Evolutionary conservation across 2,797 vertebrate species (phyloP), one percentile per base, ranked within the genome.

Genomic region (Helarctos malayanus): DNA sequence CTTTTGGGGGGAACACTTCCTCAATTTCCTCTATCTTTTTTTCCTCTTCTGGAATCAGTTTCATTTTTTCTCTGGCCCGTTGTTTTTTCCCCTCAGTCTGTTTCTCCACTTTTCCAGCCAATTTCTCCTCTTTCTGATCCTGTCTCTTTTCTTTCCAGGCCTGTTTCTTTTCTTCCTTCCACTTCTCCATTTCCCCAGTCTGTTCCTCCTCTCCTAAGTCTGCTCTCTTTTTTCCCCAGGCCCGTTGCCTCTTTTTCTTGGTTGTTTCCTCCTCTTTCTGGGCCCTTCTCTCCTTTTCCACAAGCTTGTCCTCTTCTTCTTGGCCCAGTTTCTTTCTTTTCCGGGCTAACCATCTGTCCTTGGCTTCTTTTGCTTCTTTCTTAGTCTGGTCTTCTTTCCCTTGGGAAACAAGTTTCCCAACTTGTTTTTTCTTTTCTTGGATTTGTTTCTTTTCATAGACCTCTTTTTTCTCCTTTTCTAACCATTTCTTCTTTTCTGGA

Each of bases 321-420:
- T 45, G 47, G 41, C 56, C 61, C 35, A n/a, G 69, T 68, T 94
- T 91, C 88, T 95, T 65, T 91, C 85, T 94, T 94, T 92, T 23
- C 88, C 21, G n/a, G 29, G 19, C 56, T 96, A 57, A 49, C 14
- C 80, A 32, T 63, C 69, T 76, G 38, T 91, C 80, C 52, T 81
- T 69, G 41, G 25, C 61, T 32, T 94, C 65, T 76, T 76, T n/a
- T 13, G 84, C 59, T 29, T 87, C 71, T 91, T 73, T 63, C 41
- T 49, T 35, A 41, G 21, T 47, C 18, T 88, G n/a, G 4, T 69
- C 63, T 59, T 76, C n/a, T 69, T 78, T 54, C 18, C 93, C 61
- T 27, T 65, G 57, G 38, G 4, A 38, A 4, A 38, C 38, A 38
- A 38, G 38, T 81, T 84, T 52, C n/a, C 18, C 45, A 47, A 71